phyloP scores from a whole-genome alignment of 2,888 invertebrate genomes.

The Phortica magna region DNA sequence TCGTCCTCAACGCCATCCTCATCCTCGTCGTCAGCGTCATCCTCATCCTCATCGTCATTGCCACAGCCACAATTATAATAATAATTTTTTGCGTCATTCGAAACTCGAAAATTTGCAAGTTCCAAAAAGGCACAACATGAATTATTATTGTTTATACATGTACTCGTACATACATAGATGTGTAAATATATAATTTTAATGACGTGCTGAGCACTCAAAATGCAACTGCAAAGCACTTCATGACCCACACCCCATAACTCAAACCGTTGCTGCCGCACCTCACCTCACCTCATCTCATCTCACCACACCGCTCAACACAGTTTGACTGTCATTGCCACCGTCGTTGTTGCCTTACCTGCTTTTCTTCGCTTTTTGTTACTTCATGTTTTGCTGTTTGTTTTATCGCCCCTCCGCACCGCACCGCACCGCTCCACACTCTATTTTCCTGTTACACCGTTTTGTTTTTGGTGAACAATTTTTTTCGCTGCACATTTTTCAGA shows the following conservation, averaged over 20 bases:
- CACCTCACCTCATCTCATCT: not conserved
- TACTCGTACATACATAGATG: conserved; percentile 9
- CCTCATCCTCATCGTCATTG: no score
- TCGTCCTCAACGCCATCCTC: not conserved
- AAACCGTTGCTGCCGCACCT: not conserved
- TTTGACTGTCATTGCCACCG: conserved; percentile 56
- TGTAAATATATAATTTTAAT: conserved; percentile 32
- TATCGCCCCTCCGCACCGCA: not conserved
- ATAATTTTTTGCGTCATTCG: conserved; percentile 25
- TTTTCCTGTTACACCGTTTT: not conserved
- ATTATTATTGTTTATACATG: not conserved
- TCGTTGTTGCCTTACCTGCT: conserved; percentile 46
- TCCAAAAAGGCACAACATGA: conserved; percentile 5
- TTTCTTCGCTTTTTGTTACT: conserved; percentile 37
- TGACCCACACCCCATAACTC: not conserved
- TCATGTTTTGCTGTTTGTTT: conserved; percentile 10
- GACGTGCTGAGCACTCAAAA: conserved; percentile 26
- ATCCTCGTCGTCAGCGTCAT: no score
- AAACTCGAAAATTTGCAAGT: conserved; percentile 12
- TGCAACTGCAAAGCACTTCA: conserved; percentile 16
- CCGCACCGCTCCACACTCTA: no score
- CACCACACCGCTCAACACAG: conserved; percentile 28
- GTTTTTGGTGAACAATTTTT: not conserved
- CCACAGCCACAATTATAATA: conserved; percentile 16
- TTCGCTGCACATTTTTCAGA: conserved; percentile 64